Conservation (phyloP, 1,140 invertebrate genomes). For the Drosophila auraria region DNA sequence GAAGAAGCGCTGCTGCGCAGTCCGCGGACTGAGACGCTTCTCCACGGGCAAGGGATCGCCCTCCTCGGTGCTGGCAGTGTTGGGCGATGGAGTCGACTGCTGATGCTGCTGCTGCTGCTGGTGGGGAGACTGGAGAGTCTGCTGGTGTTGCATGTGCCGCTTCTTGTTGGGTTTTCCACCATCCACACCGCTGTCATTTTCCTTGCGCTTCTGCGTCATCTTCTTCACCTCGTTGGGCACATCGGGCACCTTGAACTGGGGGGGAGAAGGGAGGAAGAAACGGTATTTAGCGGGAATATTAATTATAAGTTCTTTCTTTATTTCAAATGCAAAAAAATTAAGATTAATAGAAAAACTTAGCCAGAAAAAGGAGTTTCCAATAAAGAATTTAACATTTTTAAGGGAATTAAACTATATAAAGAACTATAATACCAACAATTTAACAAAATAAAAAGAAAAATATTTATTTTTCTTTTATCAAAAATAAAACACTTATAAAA, state of each 20-base stretch:
- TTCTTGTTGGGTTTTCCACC: conserved; percentile 64
- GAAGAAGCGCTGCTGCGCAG: conserved; percentile 68
- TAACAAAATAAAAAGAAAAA: not conserved
- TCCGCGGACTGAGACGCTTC: conserved; percentile 55
- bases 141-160: conserved; percentile 61
- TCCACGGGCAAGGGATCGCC: conserved; percentile 36
- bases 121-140: conserved; percentile 10
- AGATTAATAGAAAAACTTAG: not conserved
- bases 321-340: too few relatives aligned
- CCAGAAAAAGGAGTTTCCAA: too few relatives aligned
- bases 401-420: not conserved
- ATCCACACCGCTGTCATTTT: conserved; percentile 57
- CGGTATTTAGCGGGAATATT: not conserved
- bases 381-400: too few relatives aligned
- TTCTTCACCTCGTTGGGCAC: conserved; percentile 75
- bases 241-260: conserved; percentile 78
- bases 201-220: conserved; percentile 73
- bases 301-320: not conserved
- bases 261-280: not conserved
- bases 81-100: conserved; percentile 3
- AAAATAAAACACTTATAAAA: not conserved
- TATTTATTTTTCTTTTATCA: not conserved
- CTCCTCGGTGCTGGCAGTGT: conserved; percentile 38
- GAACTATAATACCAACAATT: not conserved
- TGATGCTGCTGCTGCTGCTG: conserved; percentile 33